These are phyloP conservation scores for Aphelinus certus DNA, from an alignment of 1,140 invertebrate species.

Conservation along the genomic window DNA sequence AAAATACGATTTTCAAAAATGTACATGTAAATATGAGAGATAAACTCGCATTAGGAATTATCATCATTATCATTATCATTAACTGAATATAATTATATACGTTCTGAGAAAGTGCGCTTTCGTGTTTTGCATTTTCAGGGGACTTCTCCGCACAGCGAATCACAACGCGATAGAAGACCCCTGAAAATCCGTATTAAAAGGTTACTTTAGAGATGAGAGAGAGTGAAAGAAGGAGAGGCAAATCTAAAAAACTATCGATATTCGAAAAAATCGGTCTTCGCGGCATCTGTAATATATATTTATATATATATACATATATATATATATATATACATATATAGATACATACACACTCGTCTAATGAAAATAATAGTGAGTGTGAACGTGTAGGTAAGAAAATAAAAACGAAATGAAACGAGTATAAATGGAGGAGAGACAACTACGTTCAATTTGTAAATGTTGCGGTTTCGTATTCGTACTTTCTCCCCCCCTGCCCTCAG, in stretches of 20 bases:
- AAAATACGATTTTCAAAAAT: constrained; percentile 12
- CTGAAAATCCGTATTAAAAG: constrained; percentile 12
- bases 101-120: constrained; percentile 28
- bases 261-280: not conserved
- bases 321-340: too few species aligned
- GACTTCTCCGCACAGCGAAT: constrained; percentile 23
- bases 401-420: too few species aligned
- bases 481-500: not conserved
- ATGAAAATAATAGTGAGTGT: too few species aligned
- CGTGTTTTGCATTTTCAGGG: constrained; percentile 26
- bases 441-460: constrained; percentile 42
- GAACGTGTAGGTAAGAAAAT: too few species aligned
- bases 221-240: constrained; percentile 12
- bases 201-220: constrained; percentile 4
- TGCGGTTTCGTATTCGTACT: constrained; percentile 24
- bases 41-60: constrained; percentile 25
- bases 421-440: not conserved
- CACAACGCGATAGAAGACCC: constrained; percentile 29
- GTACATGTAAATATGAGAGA: constrained; percentile 28
- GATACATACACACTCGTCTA: too few species aligned
- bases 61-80: constrained; percentile 15
- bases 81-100: constrained; percentile 9
- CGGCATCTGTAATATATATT: constrained; percentile 35
- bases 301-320: too few species aligned
- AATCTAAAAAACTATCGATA: not conserved